Percentiles rank a stretch among this genome's conserved stretches.
Conservation (phyloP, 2,113 vertebrate species). For the Coracopsis vasa region DNA sequence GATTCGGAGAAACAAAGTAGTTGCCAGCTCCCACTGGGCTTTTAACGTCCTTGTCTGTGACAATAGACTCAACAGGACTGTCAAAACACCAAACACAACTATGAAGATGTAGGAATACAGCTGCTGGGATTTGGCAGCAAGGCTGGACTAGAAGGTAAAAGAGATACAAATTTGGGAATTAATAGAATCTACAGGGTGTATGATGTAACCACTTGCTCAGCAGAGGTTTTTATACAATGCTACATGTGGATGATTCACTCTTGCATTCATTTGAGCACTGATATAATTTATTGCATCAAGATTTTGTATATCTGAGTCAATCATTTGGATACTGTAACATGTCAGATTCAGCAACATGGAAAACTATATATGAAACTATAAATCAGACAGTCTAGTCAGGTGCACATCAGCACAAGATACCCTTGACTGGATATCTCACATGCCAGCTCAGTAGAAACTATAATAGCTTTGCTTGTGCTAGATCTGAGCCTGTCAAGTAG, state of each 20-base stretch:
- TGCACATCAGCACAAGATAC: neutral
- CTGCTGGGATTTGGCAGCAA: neutral
- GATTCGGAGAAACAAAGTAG: neutral
- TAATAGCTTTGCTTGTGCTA: neutral
- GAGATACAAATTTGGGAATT: neutral
- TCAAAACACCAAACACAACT: neutral
- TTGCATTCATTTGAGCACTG: neutral
- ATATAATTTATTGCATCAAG: neutral
- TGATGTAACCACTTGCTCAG: neutral
- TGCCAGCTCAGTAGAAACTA: neutral
- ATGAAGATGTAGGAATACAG: neutral
- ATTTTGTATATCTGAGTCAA: neutral
- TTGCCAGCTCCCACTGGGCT: neutral
- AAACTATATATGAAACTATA: neutral
- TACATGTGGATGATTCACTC: neutral
- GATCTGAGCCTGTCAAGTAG: neutral
- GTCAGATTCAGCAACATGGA: neutral
- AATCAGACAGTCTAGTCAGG: neutral
- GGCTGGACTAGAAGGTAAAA: neutral
- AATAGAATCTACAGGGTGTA: neutral
- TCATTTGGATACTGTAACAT: neutral
- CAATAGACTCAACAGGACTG: neutral
- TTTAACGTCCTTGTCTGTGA: neutral
- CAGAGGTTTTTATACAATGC: neutral
- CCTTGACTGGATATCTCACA: neutral